Evolutionary conservation across 1,140 invertebrate species (phyloP).

Genomic region (Drosophila leontia): DNA sequence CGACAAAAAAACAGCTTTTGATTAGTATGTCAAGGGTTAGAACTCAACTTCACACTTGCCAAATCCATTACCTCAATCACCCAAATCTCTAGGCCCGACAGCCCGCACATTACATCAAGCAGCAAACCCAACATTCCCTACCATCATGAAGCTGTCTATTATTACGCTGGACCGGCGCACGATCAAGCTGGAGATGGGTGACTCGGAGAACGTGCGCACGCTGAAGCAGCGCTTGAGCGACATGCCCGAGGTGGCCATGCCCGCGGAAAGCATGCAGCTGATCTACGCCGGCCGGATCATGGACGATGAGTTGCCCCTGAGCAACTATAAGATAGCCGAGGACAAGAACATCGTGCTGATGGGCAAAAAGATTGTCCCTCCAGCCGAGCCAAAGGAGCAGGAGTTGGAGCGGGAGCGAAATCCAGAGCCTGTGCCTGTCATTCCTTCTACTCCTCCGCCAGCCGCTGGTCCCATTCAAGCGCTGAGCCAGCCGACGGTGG

Average conservation of each 20-base stretch:
- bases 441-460: slow-evolving; percentile 6
- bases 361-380: slow-evolving; percentile 46
- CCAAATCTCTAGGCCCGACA: not conserved
- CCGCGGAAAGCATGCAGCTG: slow-evolving; percentile 61
- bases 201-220: slow-evolving; percentile 51
- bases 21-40: slow-evolving; percentile 45
- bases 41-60: slow-evolving; percentile 20
- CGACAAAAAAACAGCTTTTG: slow-evolving; percentile 26
- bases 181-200: slow-evolving; percentile 55
- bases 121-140: not conserved
- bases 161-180: slow-evolving; percentile 70
- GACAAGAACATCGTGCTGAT: slow-evolving; percentile 71
- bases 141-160: slow-evolving; percentile 69
- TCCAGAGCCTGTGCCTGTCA: slow-evolving; percentile 12
- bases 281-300: slow-evolving; percentile 75
- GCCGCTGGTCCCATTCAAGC: not conserved
- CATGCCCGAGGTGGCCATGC: slow-evolving; percentile 46
- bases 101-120: not conserved
- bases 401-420: not conserved
- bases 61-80: not conserved
- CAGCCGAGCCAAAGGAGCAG: not conserved
- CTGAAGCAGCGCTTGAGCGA: slow-evolving; percentile 54
- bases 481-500: slow-evolving; percentile 9
- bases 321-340: slow-evolving; percentile 61
- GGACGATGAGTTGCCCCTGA: slow-evolving; percentile 57